Evolutionary conservation across 1,140 invertebrate genomes (phyloP).

Genomic region (Coelopa frigida): DNA sequence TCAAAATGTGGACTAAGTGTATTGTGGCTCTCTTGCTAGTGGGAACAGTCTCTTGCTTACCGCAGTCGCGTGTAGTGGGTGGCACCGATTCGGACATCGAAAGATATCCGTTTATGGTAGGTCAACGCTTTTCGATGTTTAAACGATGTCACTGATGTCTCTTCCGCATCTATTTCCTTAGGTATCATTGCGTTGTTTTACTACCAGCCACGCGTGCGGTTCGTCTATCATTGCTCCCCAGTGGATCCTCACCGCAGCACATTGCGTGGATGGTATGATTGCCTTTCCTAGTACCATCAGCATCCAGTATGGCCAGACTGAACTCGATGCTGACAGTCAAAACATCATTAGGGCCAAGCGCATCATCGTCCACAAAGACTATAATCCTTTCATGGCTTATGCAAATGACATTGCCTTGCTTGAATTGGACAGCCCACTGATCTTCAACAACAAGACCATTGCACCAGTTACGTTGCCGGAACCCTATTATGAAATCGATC

Average conservation of each 20-base stretch:
- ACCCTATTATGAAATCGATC: slow-evolving; percentile 18
- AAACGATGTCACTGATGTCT: no score
- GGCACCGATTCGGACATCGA: slow-evolving; percentile 1
- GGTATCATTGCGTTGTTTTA: slow-evolving; percentile 27
- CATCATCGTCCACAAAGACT: slow-evolving; percentile 33
- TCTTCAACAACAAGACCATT: slow-evolving; percentile 21
- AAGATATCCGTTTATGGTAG: slow-evolving; percentile 2
- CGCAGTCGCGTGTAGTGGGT: slow-evolving; percentile 1
- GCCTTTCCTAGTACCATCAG: slow-evolving; percentile 15
- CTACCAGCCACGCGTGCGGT: slow-evolving; percentile 49
- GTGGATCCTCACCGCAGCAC: slow-evolving; percentile 52
- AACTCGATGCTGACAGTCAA: slow-evolving; percentile 19
- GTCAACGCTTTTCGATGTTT: not conserved
- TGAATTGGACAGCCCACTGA: slow-evolving; percentile 18
- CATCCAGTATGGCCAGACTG: slow-evolving; percentile 26
- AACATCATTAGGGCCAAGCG: slow-evolving; percentile 26
- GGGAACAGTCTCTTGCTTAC: no score
- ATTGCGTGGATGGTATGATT: slow-evolving; percentile 46
- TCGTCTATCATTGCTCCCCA: slow-evolving; percentile 49
- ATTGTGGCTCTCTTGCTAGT: not conserved
- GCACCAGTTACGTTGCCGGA: slow-evolving; percentile 21
- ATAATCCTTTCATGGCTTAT: slow-evolving; percentile 23
- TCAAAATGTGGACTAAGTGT: slow-evolving; percentile 6
- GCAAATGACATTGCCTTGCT: slow-evolving; percentile 33
- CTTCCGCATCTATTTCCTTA: no score